These are phyloP conservation scores for Scaeva pyrastri DNA, from an alignment of 2,888 invertebrate species.

Conservation along the genomic window DNA sequence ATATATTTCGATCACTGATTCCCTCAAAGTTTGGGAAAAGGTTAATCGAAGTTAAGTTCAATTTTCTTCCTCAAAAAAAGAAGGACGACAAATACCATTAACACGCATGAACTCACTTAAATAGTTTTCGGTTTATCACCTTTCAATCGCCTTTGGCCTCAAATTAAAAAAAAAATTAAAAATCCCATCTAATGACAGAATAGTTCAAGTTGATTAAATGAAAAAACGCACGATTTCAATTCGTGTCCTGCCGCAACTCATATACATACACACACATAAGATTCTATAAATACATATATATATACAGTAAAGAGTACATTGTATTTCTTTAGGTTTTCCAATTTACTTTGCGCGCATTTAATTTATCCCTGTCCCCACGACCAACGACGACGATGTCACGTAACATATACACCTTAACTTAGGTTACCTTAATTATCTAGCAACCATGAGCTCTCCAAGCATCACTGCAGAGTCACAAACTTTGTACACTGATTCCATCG, in stretches of 20 bases:
- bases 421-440: conserved; percentile 38
- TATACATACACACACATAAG: conserved; percentile 29
- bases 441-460: conserved; percentile 47
- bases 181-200: conserved; percentile 41
- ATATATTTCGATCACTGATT: too few species aligned
- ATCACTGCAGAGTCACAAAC: conserved; percentile 44
- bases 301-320: too few species aligned
- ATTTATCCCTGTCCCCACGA: conserved; percentile 48
- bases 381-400: too few species aligned
- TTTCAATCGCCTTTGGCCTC: not conserved
- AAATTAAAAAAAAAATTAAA: not conserved
- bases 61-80: not conserved
- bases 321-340: not conserved
- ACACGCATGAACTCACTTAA: conserved; percentile 11
- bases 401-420: conserved; percentile 4
- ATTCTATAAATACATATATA: too few species aligned
- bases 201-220: conserved; percentile 45
- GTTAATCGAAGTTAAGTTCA: not conserved
- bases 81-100: not conserved
- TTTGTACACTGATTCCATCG: conserved; percentile 62
- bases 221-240: conserved; percentile 66
- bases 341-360: conserved; percentile 56
- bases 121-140: conserved; percentile 11
- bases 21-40: too few species aligned
- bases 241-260: conserved; percentile 39